Percentiles rank a stretch among this genome's conserved stretches.
Evolutionary conservation across 2,888 invertebrate genomes (phyloP).

Genomic region (Spodoptera exigua): DNA sequence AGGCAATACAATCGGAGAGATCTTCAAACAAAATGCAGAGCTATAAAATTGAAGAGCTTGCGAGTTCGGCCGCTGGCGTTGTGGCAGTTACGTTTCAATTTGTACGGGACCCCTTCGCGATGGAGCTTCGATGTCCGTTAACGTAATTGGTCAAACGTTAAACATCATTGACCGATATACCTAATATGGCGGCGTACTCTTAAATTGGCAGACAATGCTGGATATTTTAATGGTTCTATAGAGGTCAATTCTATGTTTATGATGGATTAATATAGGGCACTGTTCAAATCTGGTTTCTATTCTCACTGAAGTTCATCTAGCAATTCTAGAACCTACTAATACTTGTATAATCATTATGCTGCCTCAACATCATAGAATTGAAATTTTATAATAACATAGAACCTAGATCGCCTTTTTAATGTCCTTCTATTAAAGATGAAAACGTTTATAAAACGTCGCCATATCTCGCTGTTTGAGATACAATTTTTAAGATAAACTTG

Average conservation of each 20-base stretch:
- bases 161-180: slow-evolving; percentile 37
- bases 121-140: slow-evolving; percentile 39
- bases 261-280: no score
- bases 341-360: no score
- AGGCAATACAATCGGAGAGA: slow-evolving; percentile 46
- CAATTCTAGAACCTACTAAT: no score
- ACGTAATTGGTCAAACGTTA: slow-evolving; percentile 52
- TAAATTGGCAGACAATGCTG: slow-evolving; percentile 13
- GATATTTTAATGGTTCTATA: slow-evolving; percentile 14
- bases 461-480: no score
- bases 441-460: slow-evolving; percentile 1
- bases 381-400: no score
- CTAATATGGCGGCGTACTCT: slow-evolving; percentile 29
- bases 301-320: no score
- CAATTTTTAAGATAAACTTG: no score
- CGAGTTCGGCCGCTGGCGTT: slow-evolving; percentile 13
- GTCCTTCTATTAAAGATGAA: no score
- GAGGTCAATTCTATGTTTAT: no score
- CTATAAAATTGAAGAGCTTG: slow-evolving; percentile 53
- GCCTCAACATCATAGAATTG: no score
- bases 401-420: no score
- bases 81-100: slow-evolving; percentile 52
- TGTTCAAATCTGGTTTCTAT: no score
- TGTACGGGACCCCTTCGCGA: slow-evolving; percentile 35
- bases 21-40: slow-evolving; percentile 55